phyloP scores from a whole-genome alignment of 2,888 invertebrate species.

The Lithosia quadra region DNA sequence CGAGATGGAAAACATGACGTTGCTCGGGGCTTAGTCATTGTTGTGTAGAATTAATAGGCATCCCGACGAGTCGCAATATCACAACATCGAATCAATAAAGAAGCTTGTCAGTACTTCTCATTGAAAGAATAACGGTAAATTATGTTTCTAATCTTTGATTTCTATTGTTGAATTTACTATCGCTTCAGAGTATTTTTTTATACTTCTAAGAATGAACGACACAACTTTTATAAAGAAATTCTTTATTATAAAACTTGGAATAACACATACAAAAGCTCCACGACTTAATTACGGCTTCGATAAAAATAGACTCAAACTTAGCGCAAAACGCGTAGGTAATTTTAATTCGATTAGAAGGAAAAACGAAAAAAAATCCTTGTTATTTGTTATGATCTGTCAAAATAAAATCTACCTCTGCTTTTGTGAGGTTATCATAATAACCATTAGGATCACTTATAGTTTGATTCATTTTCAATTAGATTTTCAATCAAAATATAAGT shows the following conservation, averaged over 20 bases:
- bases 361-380: too few species aligned
- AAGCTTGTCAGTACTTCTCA: conserved; percentile 69
- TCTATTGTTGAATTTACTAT: conserved; percentile 53
- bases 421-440: too few species aligned
- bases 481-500: too few species aligned
- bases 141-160: conserved; percentile 64
- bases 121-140: conserved; percentile 73
- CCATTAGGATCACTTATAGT: too few species aligned
- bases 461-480: too few species aligned
- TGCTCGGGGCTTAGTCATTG: conserved; percentile 69
- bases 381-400: too few species aligned
- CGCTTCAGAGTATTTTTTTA: not conserved
- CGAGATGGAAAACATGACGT: conserved; percentile 73
- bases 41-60: conserved; percentile 77
- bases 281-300: not conserved
- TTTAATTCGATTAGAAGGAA: too few species aligned
- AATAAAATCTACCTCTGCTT: too few species aligned
- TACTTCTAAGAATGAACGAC: not conserved
- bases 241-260: not conserved
- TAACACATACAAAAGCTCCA: not conserved
- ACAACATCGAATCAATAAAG: conserved; percentile 78
- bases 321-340: too few species aligned
- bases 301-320: too few species aligned
- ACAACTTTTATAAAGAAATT: not conserved
- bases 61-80: conserved; percentile 74